Evolutionary conservation across 2,888 invertebrate genomes (phyloP).

Genomic region (Physocephala rufipes): DNA sequence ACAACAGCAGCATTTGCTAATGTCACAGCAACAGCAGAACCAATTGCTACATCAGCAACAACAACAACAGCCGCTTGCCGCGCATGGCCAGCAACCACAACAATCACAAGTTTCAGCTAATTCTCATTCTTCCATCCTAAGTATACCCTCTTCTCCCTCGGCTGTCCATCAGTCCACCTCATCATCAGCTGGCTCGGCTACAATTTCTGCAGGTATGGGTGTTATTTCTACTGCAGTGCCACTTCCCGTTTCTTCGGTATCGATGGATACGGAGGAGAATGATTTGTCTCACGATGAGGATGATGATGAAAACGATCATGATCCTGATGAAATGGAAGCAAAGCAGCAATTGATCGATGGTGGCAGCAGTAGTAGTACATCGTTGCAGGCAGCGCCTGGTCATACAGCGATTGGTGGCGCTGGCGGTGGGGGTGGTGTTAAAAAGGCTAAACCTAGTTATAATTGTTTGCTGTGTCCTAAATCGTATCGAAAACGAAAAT

Average conservation of each 20-base stretch:
- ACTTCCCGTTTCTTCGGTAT: constrained; percentile 43
- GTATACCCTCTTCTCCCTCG: constrained; percentile 32
- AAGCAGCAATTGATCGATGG: constrained; percentile 62
- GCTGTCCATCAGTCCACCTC: constrained; percentile 23
- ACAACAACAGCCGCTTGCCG: constrained; percentile 39
- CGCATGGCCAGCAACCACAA: constrained; percentile 35
- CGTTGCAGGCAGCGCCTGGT: constrained; percentile 56
- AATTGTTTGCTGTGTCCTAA: constrained; percentile 63
- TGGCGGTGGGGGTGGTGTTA: constrained; percentile 47
- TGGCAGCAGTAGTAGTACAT: constrained; percentile 61
- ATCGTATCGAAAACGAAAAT: constrained; percentile 64
- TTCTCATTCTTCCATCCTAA: constrained; percentile 38
- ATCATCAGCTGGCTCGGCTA: constrained; percentile 14
- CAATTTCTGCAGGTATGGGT: constrained; percentile 35
- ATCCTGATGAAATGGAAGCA: constrained; percentile 57
- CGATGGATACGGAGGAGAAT: constrained; percentile 58
- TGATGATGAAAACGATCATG: constrained; percentile 56
- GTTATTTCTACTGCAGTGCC: constrained; percentile 36
- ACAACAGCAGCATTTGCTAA: constrained; percentile 39
- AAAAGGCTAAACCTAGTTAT: constrained; percentile 63
- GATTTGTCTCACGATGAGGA: constrained; percentile 58
- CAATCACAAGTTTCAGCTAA: constrained; percentile 35
- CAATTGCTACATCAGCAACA: constrained; percentile 36
- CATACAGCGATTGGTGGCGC: constrained; percentile 41
- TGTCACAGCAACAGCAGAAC: constrained; percentile 40